Percentiles rank a stretch among this genome's conserved stretches.
phyloP scores from a whole-genome alignment of 2,797 vertebrate species.

The Alfaro cultratus region DNA sequence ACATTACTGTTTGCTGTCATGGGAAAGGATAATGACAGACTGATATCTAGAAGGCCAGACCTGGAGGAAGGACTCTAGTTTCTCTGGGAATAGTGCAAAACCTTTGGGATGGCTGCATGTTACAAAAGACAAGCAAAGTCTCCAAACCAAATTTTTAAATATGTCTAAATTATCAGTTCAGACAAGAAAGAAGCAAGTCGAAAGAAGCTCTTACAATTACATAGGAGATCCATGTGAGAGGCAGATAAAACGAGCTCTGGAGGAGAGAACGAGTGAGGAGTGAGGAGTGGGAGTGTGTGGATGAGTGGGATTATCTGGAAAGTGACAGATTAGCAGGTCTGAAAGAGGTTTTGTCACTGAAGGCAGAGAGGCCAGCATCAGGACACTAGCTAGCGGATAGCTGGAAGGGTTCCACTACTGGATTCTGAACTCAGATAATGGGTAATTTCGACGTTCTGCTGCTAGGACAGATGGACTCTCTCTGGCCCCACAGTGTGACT shows the following conservation, averaged over 20 bases:
- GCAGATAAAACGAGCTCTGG: constrained; percentile 28
- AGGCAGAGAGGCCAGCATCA: constrained; percentile 42
- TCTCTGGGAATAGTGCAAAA: not conserved
- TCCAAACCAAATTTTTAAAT: not conserved
- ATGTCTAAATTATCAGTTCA: not conserved
- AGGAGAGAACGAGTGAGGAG: constrained; percentile 7
- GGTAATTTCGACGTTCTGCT: constrained; percentile 36
- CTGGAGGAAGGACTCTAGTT: not conserved
- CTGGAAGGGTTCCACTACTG: constrained; percentile 55
- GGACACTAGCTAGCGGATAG: constrained; percentile 49
- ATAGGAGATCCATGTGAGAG: constrained; percentile 9
- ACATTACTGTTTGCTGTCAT: no score
- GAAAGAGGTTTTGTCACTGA: constrained; percentile 52
- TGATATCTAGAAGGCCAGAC: no score
- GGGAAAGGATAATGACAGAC: no score
- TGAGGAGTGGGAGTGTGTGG: constrained; percentile 39
- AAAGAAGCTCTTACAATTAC: constrained; percentile 12
- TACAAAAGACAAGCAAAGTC: not conserved
- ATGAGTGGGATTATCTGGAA: constrained; percentile 58
- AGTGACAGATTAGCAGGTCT: constrained; percentile 65
- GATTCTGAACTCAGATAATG: constrained; percentile 49
- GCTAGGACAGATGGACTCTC: constrained; percentile 25
- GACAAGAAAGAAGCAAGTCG: constrained; percentile 1
- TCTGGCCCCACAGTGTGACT: constrained; percentile 11
- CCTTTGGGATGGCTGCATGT: not conserved